Evolutionary conservation across 2,888 invertebrate species (phyloP).

Genomic region (Brachyptera putata): DNA sequence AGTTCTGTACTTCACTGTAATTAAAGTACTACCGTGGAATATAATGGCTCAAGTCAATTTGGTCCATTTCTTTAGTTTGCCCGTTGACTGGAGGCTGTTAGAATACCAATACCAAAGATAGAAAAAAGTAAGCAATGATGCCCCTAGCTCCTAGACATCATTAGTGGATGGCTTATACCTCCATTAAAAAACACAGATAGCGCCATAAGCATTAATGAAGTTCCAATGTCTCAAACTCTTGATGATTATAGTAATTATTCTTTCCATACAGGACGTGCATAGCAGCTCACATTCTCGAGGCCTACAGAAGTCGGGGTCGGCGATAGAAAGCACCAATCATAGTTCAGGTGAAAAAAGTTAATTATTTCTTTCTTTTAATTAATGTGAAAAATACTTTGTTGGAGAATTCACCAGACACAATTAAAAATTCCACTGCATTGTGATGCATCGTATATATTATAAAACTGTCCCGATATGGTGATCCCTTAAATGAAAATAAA

Average conservation of each 20-base stretch:
- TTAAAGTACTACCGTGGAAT: no score
- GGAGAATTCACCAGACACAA: background rate
- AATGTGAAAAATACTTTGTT: conserved; percentile 11
- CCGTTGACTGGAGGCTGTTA: background rate
- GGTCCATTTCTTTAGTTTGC: conserved; percentile 7
- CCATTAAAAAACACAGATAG: conserved; percentile 3
- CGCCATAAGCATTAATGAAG: conserved; percentile 11
- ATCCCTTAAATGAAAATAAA: no score
- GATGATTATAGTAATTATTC: conserved; percentile 10
- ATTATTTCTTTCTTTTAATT: conserved; percentile 6
- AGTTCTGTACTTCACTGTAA: no score
- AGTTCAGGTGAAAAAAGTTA: background rate
- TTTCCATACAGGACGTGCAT: background rate
- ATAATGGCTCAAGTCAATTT: no score
- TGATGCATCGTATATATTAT: background rate
- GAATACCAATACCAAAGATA: background rate
- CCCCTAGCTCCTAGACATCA: background rate
- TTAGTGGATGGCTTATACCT: background rate
- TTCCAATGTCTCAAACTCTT: background rate
- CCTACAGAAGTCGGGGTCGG: background rate
- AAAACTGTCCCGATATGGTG: conserved; percentile 10
- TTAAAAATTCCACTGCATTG: conserved; percentile 9
- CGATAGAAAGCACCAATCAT: background rate
- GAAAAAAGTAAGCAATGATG: background rate
- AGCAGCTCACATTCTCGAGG: background rate